Conservation (phyloP, 2,888 invertebrate species). For the Oscheius sp. region DNA sequence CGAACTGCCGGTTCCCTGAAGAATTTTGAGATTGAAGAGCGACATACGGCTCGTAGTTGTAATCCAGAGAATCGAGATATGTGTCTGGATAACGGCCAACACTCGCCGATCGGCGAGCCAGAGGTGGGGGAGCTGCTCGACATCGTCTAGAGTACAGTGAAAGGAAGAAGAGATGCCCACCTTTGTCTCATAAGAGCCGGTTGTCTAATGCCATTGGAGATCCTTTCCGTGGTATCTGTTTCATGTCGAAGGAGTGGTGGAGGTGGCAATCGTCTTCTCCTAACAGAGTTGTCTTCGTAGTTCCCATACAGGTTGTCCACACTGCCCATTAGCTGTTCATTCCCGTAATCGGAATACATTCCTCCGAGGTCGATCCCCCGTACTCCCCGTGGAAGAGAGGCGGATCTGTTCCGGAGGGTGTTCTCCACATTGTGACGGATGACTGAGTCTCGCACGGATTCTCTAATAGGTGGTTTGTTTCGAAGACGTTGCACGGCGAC, state of each 20-base stretch:
- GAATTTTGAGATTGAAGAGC: not conserved
- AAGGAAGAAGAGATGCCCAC: too few relatives aligned
- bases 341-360: not conserved
- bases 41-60: conserved; percentile 17
- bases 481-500: conserved; percentile 47
- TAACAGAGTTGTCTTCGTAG: conserved; percentile 34
- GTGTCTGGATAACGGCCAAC: conserved; percentile 35
- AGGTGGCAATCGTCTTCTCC: conserved; percentile 43
- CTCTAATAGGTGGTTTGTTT: conserved; percentile 30
- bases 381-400: conserved; percentile 50
- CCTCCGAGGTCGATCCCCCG: conserved; percentile 25
- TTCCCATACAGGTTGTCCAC: conserved; percentile 46
- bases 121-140: conserved; percentile 23
- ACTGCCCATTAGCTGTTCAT: conserved; percentile 45
- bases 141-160: conserved; percentile 31
- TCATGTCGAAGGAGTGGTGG: conserved; percentile 46
- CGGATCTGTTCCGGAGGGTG: conserved; percentile 52
- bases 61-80: conserved; percentile 16
- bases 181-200: conserved; percentile 35
- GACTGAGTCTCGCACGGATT: conserved; percentile 51
- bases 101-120: conserved; percentile 34
- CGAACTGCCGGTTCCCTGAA: conserved; percentile 43
- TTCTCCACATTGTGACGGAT: conserved; percentile 51
- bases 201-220: conserved; percentile 15
- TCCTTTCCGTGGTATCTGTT: conserved; percentile 22